Base-by-base conservation (phyloP, 2,888 invertebrate genomes). In the Linnaemya tessellans region DNA sequence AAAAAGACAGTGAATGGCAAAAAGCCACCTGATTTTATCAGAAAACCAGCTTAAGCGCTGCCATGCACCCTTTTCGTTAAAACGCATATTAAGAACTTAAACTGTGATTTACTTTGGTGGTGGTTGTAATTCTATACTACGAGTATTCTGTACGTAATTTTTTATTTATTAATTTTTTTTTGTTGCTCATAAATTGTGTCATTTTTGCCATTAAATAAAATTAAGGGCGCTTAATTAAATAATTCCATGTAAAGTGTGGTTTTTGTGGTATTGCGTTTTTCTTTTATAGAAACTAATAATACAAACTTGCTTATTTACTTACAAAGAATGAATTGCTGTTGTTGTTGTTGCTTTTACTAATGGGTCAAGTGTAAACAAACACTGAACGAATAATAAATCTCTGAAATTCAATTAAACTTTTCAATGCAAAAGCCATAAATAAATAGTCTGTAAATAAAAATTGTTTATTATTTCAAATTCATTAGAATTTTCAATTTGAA, bases 331-430 rank as follows among this genome's bases (percentile, higher is more conserved):
- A 65, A 30, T 15, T 35, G 3, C 0, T 13, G 25, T 56, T 18
- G 1, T 41, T 18, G 1, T 13, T 46, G 43, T 62, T 30, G 30
- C 30, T 54, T 58, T 8, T 2, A 13, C 77, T 62, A 58, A 62
- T 71, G 51, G 71, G 65, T 78, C 77, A 78, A 73, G 77, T 71
- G 71, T 78, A 77, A 77, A 81, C 70, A 81, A 82, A 82, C 51
- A 82, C 11, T 11, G 38, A 30, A 54, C 30, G 5, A 64, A 70
- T 70, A 67, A 80, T 80, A 49, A 73, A 67, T 49, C 58, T 8
- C 15, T n/a, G 56, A 41, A 11, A 67, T 65, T 41, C 43, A 71
- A 65, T 60, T 20, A 67, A 35, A 18, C 18, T 46, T 41, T 73
- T 70, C 30, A 46, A 41, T 38, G 10, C 15, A 18, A 65, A 75